These are phyloP conservation scores for Leuciscus idus DNA, from an alignment of 2,113 vertebrate species.

Conservation along the genomic window DNA sequence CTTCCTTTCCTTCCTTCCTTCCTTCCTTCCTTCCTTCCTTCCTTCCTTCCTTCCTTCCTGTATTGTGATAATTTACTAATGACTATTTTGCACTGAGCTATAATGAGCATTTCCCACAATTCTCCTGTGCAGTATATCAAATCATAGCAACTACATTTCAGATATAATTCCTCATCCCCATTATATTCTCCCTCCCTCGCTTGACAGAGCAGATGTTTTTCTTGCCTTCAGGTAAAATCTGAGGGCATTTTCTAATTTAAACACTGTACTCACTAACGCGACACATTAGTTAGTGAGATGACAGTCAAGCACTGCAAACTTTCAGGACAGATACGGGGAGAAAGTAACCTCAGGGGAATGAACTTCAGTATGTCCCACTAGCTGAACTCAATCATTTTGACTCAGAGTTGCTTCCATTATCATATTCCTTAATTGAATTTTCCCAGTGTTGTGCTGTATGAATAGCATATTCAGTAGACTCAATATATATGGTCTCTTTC, in stretches of 20 bases:
- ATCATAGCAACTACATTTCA: constrained; percentile 9
- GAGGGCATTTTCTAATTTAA: constrained; percentile 34
- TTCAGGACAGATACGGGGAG: neutral
- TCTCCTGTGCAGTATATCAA: neutral
- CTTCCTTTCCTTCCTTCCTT: too few relatives aligned
- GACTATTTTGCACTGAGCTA: neutral
- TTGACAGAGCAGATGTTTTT: constrained; percentile 30
- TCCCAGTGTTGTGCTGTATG: constrained; percentile 16
- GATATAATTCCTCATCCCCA: constrained; percentile 4
- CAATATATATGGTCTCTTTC: constrained; percentile 21
- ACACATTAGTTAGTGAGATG: neutral
- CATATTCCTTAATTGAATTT: constrained; percentile 53
- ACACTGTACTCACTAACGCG: constrained; percentile 6
- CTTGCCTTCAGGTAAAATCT: constrained; percentile 26
- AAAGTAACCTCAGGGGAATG: neutral
- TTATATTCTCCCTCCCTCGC: neutral
- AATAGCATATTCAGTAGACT: constrained; percentile 40
- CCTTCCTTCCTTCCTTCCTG: too few relatives aligned
- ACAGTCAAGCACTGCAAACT: constrained; percentile 32
- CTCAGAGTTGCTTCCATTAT: constrained; percentile 34
- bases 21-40: too few relatives aligned
- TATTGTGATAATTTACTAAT: neutral
- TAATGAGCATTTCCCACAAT: constrained; percentile 2
- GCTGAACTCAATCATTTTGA: constrained; percentile 14
- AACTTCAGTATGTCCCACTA: neutral